Evolutionary conservation across 2,797 vertebrate genomes (phyloP).

Genomic region (Rhinatrema bivittatum): DNA sequence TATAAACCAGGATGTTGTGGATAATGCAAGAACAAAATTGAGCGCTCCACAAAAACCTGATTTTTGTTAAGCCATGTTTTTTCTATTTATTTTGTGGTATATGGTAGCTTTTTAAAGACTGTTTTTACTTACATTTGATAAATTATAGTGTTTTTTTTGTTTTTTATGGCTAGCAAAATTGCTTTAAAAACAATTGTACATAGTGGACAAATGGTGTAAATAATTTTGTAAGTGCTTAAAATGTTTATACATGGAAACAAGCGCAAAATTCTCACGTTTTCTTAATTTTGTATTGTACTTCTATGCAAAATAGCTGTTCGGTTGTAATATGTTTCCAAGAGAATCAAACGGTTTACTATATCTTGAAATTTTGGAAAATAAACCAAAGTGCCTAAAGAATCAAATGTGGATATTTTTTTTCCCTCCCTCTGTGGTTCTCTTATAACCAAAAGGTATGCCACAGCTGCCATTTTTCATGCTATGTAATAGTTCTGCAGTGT

Average conservation of each 20-base stretch:
- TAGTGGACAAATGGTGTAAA: slow-evolving; percentile 89
- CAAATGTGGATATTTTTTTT: neutral
- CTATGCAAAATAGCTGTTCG: slow-evolving; percentile 69
- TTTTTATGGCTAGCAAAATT: slow-evolving; percentile 59
- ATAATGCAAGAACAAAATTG: slow-evolving; percentile 51
- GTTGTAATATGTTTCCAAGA: slow-evolving; percentile 63
- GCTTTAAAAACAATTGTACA: slow-evolving; percentile 77
- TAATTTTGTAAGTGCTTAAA: slow-evolving; percentile 80
- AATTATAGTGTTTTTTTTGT: slow-evolving; percentile 73
- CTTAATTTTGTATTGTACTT: slow-evolving; percentile 81
- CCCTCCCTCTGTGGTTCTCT: neutral
- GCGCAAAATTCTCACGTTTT: slow-evolving; percentile 68
- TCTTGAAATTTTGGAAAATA: slow-evolving; percentile 69
- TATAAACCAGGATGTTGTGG: neutral
- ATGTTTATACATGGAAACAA: slow-evolving; percentile 78
- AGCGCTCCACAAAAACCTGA: slow-evolving; percentile 61
- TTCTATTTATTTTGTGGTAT: slow-evolving; percentile 74
- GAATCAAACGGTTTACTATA: slow-evolving; percentile 62
- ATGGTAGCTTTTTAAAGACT: slow-evolving; percentile 58
- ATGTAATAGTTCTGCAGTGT: neutral
- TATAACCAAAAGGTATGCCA: neutral
- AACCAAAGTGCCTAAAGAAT: slow-evolving; percentile 66
- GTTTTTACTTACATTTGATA: slow-evolving; percentile 67
- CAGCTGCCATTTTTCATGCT: neutral
- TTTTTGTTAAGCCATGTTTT: slow-evolving; percentile 62